phyloP scores from a whole-genome alignment of 2,113 vertebrate species.

The Cephalopterus ornatus region DNA sequence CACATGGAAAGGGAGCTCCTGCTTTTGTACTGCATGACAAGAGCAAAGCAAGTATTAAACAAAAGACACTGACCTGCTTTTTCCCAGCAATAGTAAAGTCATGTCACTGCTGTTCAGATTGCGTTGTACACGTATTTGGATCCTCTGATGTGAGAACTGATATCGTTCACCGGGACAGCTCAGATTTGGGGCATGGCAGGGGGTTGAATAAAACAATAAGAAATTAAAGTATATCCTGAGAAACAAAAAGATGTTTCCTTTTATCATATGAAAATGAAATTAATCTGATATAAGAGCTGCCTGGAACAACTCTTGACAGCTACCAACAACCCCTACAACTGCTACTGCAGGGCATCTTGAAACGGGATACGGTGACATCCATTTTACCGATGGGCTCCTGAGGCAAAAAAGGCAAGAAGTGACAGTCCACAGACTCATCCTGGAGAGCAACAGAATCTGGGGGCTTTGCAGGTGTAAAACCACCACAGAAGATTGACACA shows the following conservation, averaged over 20 bases:
- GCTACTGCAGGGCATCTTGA: neutral
- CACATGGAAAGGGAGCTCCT: neutral
- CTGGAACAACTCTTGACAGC: neutral
- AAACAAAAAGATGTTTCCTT: neutral
- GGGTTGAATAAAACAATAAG: neutral
- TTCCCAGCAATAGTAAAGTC: neutral
- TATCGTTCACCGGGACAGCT: neutral
- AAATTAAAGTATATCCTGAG: neutral
- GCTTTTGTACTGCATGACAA: neutral
- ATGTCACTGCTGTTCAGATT: neutral
- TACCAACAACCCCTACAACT: neutral
- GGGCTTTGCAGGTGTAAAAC: slow-evolving; percentile 37
- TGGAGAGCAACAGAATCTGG: neutral
- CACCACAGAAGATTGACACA: neutral
- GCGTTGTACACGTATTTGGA: neutral
- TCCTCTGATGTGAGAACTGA: neutral
- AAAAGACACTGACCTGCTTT: neutral
- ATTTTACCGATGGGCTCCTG: neutral
- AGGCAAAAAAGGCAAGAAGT: neutral
- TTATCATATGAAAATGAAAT: neutral
- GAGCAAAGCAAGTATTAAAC: neutral
- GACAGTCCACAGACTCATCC: neutral
- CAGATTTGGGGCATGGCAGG: neutral
- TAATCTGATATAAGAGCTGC: neutral
- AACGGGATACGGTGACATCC: neutral